phyloP scores from a whole-genome alignment of 2,888 invertebrate genomes.

The Drosophila nr. fundita region DNA sequence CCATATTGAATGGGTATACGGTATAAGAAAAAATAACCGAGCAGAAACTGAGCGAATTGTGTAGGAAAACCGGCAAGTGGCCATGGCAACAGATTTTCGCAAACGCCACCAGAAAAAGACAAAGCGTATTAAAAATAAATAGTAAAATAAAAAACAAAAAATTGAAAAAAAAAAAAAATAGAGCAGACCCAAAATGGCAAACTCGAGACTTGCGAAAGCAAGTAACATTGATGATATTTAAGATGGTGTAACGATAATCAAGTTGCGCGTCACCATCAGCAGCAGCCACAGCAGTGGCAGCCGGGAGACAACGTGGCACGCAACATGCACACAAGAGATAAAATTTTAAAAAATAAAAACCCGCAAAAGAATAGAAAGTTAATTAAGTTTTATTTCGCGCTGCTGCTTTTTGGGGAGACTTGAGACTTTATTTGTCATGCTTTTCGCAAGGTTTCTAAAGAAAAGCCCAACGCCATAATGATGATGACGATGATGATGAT shows the following conservation, averaged over 20 bases:
- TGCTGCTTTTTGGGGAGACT: conserved; percentile 44
- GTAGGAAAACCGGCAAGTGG: conserved; percentile 72
- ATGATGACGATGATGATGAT: conserved; percentile 2
- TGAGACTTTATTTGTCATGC: conserved; percentile 45
- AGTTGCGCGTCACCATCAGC: conserved; percentile 28
- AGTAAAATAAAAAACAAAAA: not conserved
- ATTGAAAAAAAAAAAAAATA: conserved; percentile 17
- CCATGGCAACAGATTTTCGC: conserved; percentile 69
- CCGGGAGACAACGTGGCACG: conserved; percentile 41
- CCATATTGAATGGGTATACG: not conserved
- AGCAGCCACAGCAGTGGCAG: not conserved
- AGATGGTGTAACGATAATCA: conserved; percentile 34
- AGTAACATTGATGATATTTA: conserved; percentile 38
- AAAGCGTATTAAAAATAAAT: conserved; percentile 25
- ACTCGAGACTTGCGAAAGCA: conserved; percentile 61
- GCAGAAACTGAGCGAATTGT: conserved; percentile 58
- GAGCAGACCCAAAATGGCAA: conserved; percentile 41
- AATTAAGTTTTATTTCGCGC: conserved; percentile 65
- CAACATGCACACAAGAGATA: conserved; percentile 39
- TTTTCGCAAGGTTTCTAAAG: conserved; percentile 59
- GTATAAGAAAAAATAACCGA: conserved; percentile 1
- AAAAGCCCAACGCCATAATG: conserved; percentile 65
- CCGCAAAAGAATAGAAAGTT: conserved; percentile 75
- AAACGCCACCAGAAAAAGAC: conserved; percentile 43
- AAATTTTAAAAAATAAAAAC: conserved; percentile 24